Base-by-base conservation (phyloP, 2,797 vertebrate species). In the Semotilus atromaculatus region DNA sequence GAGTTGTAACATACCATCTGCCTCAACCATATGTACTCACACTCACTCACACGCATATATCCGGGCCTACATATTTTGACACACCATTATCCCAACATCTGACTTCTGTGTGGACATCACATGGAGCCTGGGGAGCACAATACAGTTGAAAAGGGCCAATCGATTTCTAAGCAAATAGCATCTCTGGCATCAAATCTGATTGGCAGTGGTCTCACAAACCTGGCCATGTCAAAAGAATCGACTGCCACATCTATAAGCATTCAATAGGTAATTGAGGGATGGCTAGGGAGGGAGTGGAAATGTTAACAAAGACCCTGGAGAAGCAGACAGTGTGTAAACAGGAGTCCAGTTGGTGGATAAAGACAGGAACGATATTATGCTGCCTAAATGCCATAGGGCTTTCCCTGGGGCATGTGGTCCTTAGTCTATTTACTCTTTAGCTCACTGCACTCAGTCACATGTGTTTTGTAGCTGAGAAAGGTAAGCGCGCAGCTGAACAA, bases 141-240 rank as follows among this genome's bases (percentile, higher is more conserved):
- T 77, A 60, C 82, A 75, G 76, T 83, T 70, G 70, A 82, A 85
- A 85, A 81, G 55, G 51, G 67, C 18, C 64, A 79, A 83, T 90
- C 83, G 85, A 88, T 86, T 55, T 38, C 72, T 84, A 40, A 85
- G 84, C 81, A 88, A 88, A 89, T 85, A 89, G 83, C 80, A 85
- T 60, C 82, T 89, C 86, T 92, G 90, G 86, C 87, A 86, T 81
- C 76, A 68, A 74, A 80, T 71, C 81, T 43, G 55, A 71, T 87
- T 88, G 82, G 89, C 84, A 85, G 78, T 82, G 26, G 55, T 36
- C 86, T 88, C 87, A 90, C 86, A 90, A 88, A 74, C 31, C 43
- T n/a, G 36, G 53, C 83, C 78, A 84, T 72, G 64, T 86, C 45
- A 82, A 80, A 88, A 86, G 86, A 89, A 81, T 26, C 58, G 87